Base-by-base conservation (phyloP, 2,797 vertebrate species). In the Tarsius wallacei region DNA sequence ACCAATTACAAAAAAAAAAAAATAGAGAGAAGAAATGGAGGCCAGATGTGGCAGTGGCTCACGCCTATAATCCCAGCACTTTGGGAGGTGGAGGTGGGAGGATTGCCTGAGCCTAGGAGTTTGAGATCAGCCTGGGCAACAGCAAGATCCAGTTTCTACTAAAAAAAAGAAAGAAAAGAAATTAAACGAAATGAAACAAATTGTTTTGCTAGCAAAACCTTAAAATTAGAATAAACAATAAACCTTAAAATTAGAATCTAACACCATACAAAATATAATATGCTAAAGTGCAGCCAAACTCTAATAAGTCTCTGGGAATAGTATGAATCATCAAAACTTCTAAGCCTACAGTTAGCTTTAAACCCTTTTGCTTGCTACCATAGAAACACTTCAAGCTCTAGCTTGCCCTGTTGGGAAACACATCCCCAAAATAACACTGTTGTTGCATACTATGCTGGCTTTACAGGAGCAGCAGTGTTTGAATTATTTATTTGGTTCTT, bases 401-500 rank as follows among this genome's bases (percentile, higher is more conserved):
- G 90, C 68, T 42, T 70, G 33, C 59, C 28, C 73, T 86, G 66
- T 63, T 68, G 61, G 63, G 84, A 84, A 89, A 91, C 61, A 83
- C 21, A 47, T 51, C 76, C 70, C 93, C 73, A 15, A 90, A 91
- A 71, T 86, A 83, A 95, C 83, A 82, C 4, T 12, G 59, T 15
- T 1, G 10, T 22, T 88, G n/a, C 14, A 5, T 33, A 76, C 68
- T 49, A 31, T 51, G 80, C 74, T 76, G 74, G 93, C 21, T 70
- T 94, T 71, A 78, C 24, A 22, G 22, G 22, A 90, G 66, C 16
- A 88, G 66, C 26, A 59, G 55, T 61, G 16, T 66, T 36, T 77
- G 83, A 94, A 82, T 93, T 70, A 74, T 87, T 89, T 94, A 93
- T 88, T 63, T 91, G 64, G 42, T 86, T 57, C 91, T 96, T 96